Base-by-base conservation (phyloP, 2,113 vertebrate species). In the Psophia crepitans region DNA sequence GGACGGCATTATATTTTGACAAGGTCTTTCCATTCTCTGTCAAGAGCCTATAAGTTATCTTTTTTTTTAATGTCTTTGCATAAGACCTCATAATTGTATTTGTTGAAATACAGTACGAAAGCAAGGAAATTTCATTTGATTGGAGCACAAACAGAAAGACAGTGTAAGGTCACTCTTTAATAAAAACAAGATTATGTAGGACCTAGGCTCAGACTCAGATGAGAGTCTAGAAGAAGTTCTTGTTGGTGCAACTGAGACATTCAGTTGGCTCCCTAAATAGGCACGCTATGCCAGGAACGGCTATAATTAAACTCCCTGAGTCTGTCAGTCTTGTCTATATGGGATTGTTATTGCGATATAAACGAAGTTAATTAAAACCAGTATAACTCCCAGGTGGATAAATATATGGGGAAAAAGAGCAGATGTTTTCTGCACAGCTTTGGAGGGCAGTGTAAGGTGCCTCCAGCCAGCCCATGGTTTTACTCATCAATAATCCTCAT, bases 301-400 rank as follows among this genome's bases (percentile, higher is more conserved):
- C 70, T 96, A 88, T 76, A 93, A 93, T 91, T 85, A 94, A 96
- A 87, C 63, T 82, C 70, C 61, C 53, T 3, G 26, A 82, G 57
- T 82, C 89, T 91, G 80, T 81, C 94, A 75, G 68, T 82, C 91
- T 37, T 68, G 73, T 57, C 84, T 84, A 32, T 24, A 75, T 22
- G 20, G 56, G 14, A 89, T 89, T 48, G 57, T 65, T 88, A 77
- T 44, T 69, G 32, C 58, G 79, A 85, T 44, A 77, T 10, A 85
- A 76, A 66, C 22, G 30, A 80, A 89, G 77, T 91, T 83, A 87
- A 93, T 77, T 91, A 90, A 88, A 91, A 80, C n/a, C 27, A 30
- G 14, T 90, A 2, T 56, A 86, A 78, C 19, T 88, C 79, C 66
- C 70, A 90, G 71, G 68, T 93, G 75, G 68, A 66, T 41, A 91